A percentile compares a stretch with the other conserved stretches of the same genome.
Conservation (phyloP, 1,140 invertebrate species). For the Mya arenaria region DNA sequence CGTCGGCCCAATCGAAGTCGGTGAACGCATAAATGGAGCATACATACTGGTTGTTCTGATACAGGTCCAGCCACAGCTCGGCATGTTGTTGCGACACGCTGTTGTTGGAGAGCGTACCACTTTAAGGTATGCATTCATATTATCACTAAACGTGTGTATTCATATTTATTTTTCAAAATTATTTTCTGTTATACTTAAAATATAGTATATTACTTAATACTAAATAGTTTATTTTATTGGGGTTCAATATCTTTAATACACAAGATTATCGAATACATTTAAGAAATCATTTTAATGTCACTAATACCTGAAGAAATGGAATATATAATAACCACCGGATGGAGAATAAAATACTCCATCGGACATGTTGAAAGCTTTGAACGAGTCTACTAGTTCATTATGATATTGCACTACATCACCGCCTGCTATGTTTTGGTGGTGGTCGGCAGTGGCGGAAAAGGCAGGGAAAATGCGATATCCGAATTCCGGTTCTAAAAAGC, state of each 20-base stretch:
- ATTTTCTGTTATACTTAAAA: neutral
- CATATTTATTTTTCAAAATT: neutral
- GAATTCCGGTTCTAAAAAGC: too few species aligned
- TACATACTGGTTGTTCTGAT: constrained; percentile 12
- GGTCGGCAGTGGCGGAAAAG: neutral
- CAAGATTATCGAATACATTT: neutral
- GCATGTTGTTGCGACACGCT: neutral
- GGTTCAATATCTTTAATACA: neutral
- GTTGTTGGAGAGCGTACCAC: neutral
- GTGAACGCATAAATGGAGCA: constrained; percentile 6
- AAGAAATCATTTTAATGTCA: neutral
- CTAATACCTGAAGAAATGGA: constrained; percentile 38
- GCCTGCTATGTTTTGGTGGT: neutral
- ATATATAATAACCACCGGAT: neutral
- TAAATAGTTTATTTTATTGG: neutral
- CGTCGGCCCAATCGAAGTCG: neutral
- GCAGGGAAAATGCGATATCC: neutral
- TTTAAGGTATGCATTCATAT: neutral
- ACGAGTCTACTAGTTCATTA: neutral
- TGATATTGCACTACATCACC: neutral
- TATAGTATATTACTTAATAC: neutral
- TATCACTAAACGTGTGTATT: neutral
- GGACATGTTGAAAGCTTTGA: neutral
- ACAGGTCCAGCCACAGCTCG: constrained; percentile 24
- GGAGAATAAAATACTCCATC: neutral